These are phyloP conservation scores for Sphenodon punctatus DNA, from an alignment of 2,797 vertebrate genomes.

Conservation along the genomic window DNA sequence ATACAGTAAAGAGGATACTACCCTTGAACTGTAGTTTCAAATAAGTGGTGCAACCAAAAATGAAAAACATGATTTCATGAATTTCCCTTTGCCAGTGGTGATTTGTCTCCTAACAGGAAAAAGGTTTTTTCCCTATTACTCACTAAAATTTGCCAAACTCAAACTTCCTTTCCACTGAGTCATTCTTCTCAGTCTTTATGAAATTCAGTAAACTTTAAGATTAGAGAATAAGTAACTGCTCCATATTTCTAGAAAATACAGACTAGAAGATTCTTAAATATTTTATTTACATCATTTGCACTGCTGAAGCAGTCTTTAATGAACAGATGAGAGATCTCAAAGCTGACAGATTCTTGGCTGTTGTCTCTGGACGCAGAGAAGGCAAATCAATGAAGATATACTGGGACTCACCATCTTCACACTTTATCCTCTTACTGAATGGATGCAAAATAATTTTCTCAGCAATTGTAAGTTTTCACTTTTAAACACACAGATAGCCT, in stretches of 20 bases:
- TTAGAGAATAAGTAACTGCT: background rate
- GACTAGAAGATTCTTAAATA: background rate
- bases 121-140: background rate
- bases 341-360: too few relatives aligned
- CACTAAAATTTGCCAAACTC: background rate
- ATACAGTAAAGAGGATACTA: background rate
- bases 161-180: background rate
- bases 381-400: too few relatives aligned
- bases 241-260: background rate
- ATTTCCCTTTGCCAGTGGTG: background rate
- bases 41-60: background rate
- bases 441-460: too few relatives aligned
- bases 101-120: background rate
- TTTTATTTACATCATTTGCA: background rate
- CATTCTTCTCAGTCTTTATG: background rate
- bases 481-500: too few relatives aligned
- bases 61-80: too few relatives aligned
- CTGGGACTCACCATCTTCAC: too few relatives aligned
- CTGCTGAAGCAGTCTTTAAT: background rate
- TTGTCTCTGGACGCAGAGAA: too few relatives aligned
- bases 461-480: too few relatives aligned
- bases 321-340: background rate
- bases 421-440: too few relatives aligned
- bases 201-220: conserved; percentile 15
- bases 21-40: background rate